Conservation (phyloP, 2,888 invertebrate species). For the Siphlonurus alternatus region DNA sequence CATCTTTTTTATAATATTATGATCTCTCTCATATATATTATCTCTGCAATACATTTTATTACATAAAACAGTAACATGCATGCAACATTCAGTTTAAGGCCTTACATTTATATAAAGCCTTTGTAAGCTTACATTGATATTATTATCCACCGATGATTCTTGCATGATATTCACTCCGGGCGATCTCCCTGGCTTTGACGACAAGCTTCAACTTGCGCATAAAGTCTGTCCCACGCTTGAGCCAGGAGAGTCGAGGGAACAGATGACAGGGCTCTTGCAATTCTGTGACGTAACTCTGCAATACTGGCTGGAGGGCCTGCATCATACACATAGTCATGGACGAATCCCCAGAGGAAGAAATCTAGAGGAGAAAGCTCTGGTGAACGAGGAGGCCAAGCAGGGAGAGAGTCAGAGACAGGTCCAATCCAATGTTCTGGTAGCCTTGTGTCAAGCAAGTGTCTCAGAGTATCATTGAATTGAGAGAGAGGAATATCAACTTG, state of each 20-base stretch:
- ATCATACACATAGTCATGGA: not conserved
- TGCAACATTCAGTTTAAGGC: too few relatives aligned
- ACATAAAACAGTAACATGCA: too few relatives aligned
- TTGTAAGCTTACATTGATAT: too few relatives aligned
- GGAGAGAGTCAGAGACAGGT: not conserved
- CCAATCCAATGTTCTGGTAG: not conserved
- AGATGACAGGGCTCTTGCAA: not conserved
- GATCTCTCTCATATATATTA: too few relatives aligned
- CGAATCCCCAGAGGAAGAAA: constrained; percentile 4
- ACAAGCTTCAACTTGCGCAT: not conserved
- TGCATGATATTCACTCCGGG: too few relatives aligned
- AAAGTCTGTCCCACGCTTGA: not conserved
- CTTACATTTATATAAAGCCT: too few relatives aligned
- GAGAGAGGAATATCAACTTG: not conserved
- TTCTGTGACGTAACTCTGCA: not conserved
- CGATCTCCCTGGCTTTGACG: not conserved
- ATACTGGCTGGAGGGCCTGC: not conserved
- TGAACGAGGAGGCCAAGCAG: not conserved
- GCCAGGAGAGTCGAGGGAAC: not conserved
- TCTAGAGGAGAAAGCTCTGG: not conserved
- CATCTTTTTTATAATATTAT: too few relatives aligned
- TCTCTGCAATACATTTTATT: too few relatives aligned
- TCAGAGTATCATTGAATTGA: not conserved
- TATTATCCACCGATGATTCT: too few relatives aligned
- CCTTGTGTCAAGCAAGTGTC: not conserved